These are phyloP conservation scores for Embidobia sp. DNA, from an alignment of 2,888 invertebrate species.

Conservation along the genomic window DNA sequence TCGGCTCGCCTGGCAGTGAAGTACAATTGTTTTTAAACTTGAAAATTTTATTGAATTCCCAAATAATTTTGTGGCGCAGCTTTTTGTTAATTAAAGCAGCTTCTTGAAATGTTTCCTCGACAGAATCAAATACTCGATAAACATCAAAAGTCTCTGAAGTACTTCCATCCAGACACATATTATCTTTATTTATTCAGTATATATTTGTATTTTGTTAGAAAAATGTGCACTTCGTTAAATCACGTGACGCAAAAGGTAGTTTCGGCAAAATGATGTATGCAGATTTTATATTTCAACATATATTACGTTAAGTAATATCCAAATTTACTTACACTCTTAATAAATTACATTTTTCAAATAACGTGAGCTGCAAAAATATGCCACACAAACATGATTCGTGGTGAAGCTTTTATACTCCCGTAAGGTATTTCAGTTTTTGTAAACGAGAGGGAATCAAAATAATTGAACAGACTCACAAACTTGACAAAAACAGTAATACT, in stretches of 20 bases:
- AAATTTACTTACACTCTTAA: too few relatives aligned
- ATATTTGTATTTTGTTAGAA: constrained; percentile 4
- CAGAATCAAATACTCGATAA: neutral
- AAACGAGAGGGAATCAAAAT: too few relatives aligned
- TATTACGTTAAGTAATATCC: neutral
- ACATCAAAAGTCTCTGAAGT: neutral
- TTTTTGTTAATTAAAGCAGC: too few relatives aligned
- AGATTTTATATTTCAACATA: neutral
- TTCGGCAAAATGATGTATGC: constrained; percentile 1
- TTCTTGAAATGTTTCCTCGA: neutral
- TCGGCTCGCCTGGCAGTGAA: too few relatives aligned
- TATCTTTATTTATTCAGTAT: neutral
- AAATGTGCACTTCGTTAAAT: neutral
- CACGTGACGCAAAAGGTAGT: neutral
- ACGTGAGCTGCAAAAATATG: too few relatives aligned
- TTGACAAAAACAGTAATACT: too few relatives aligned
- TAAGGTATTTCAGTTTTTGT: too few relatives aligned
- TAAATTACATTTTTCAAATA: too few relatives aligned
- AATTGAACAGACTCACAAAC: too few relatives aligned
- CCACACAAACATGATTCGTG: too few relatives aligned
- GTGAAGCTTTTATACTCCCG: too few relatives aligned
- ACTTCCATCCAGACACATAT: neutral
- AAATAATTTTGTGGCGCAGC: neutral
- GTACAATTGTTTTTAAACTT: constrained; percentile 1
- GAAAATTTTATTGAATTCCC: neutral